Conservation (phyloP, 2,888 invertebrate genomes). For the Drosophila mimetica region DNA sequence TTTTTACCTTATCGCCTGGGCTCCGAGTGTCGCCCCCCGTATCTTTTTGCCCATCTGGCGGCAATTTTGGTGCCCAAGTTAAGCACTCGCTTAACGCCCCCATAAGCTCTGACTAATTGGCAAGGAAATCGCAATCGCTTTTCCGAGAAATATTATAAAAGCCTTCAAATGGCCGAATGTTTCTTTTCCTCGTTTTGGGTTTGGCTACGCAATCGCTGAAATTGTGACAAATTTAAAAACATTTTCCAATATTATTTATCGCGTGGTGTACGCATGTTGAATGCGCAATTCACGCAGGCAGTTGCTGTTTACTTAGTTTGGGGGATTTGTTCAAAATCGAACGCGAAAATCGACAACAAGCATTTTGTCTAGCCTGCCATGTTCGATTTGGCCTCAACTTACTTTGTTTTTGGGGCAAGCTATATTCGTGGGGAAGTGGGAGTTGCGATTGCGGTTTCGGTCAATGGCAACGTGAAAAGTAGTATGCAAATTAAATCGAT, state of each 20-base stretch:
- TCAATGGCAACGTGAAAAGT: conserved; percentile 22
- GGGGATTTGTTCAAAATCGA: conserved; percentile 37
- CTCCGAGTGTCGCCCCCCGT: conserved; percentile 43
- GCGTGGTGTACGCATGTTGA: conserved; percentile 63
- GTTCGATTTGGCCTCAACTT: conserved; percentile 67
- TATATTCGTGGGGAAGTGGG: conserved; percentile 15
- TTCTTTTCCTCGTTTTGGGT: background rate
- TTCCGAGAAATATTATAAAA: conserved; percentile 45
- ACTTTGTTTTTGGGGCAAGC: conserved; percentile 25
- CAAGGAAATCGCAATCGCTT: conserved; percentile 68
- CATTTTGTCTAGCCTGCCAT: conserved; percentile 72
- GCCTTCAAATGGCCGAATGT: conserved; percentile 22
- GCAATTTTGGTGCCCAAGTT: conserved; percentile 43
- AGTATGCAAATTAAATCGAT: conserved; percentile 14
- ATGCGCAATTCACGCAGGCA: conserved; percentile 66
- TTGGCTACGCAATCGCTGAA: conserved; percentile 44
- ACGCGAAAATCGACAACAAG: conserved; percentile 65
- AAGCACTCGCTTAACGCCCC: conserved; percentile 53
- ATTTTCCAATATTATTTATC: conserved; percentile 67
- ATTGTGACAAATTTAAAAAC: conserved; percentile 66
- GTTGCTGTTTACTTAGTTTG: conserved; percentile 26
- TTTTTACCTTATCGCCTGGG: conserved; percentile 57
- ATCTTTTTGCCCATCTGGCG: conserved; percentile 67
- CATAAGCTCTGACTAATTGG: conserved; percentile 74
- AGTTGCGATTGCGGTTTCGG: conserved; percentile 8